Evolutionary conservation across 2,113 vertebrate species (phyloP).

Genomic region (Gallinago undulata): DNA sequence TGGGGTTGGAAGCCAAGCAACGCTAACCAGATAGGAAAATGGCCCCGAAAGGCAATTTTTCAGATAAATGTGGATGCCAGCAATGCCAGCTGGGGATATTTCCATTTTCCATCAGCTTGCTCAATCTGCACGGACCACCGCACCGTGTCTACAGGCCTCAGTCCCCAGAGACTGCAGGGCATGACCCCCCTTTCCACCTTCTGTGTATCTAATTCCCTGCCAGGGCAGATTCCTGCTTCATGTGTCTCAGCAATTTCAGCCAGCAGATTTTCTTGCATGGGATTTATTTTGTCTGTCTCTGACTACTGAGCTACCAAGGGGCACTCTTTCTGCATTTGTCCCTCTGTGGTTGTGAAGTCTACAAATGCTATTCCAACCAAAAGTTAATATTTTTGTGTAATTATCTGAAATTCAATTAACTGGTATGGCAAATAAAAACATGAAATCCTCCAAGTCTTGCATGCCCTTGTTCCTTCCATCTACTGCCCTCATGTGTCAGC

Average conservation of each 20-base stretch:
- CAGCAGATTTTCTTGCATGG: neutral
- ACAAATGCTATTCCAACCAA: neutral
- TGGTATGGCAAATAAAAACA: neutral
- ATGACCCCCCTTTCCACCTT: neutral
- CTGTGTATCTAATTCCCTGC: neutral
- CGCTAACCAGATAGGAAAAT: neutral
- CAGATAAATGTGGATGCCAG: neutral
- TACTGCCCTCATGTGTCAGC: rapidly evolving
- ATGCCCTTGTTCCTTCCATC: neutral
- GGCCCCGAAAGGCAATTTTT: neutral
- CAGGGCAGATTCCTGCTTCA: neutral
- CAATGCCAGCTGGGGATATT: neutral
- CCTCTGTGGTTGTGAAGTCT: neutral
- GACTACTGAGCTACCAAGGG: neutral
- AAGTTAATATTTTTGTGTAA: neutral
- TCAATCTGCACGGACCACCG: neutral
- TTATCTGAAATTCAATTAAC: neutral
- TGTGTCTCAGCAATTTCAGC: neutral
- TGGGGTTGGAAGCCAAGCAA: neutral
- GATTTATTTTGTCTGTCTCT: neutral
- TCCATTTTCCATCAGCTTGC: neutral
- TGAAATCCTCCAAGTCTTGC: neutral
- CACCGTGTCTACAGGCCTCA: rapidly evolving
- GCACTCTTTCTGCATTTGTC: neutral
- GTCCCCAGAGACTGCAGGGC: neutral